Percentiles rank a stretch among this genome's conserved stretches.
Conservation (phyloP, 2,888 invertebrate genomes). For the Atethmia centrago region DNA sequence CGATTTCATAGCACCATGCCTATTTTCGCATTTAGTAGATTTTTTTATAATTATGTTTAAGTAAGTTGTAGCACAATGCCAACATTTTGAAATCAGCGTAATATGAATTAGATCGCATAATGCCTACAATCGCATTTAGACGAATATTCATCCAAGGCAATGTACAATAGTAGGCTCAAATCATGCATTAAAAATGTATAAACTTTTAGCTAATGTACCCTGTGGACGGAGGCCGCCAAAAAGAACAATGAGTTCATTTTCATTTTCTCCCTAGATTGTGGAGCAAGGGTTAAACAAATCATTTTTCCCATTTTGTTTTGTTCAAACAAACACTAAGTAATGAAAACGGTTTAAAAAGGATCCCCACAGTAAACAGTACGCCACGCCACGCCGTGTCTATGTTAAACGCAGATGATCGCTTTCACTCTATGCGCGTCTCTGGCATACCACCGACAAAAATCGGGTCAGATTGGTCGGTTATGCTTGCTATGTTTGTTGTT, state of each 20-base stretch:
- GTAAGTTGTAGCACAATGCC: background rate
- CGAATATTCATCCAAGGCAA: background rate
- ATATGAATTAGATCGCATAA: background rate
- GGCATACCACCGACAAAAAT: conserved; percentile 15
- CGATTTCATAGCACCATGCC: background rate
- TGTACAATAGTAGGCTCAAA: background rate
- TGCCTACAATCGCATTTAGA: background rate
- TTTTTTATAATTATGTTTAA: background rate
- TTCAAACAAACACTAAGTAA: conserved; percentile 43
- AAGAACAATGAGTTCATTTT: conserved; percentile 38
- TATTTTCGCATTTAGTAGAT: background rate
- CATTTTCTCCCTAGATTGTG: conserved; percentile 18
- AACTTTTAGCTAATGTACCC: background rate
- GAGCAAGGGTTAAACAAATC: conserved; percentile 31
- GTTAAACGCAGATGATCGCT: background rate
- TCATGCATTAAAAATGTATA: background rate
- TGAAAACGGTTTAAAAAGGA: conserved; percentile 46
- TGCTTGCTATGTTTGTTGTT: background rate
- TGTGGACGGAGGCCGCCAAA: conserved; percentile 8
- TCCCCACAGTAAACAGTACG: conserved; percentile 44
- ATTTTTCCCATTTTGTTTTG: conserved; percentile 44
- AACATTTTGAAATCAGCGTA: background rate
- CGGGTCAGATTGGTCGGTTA: background rate
- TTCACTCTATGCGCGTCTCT: conserved; percentile 6
- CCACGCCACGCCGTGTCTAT: background rate